Evolutionary conservation across 2,888 invertebrate species (phyloP), one percentile per base, ranked within the genome.

Genomic region (Zootermopsis nevadensis): DNA sequence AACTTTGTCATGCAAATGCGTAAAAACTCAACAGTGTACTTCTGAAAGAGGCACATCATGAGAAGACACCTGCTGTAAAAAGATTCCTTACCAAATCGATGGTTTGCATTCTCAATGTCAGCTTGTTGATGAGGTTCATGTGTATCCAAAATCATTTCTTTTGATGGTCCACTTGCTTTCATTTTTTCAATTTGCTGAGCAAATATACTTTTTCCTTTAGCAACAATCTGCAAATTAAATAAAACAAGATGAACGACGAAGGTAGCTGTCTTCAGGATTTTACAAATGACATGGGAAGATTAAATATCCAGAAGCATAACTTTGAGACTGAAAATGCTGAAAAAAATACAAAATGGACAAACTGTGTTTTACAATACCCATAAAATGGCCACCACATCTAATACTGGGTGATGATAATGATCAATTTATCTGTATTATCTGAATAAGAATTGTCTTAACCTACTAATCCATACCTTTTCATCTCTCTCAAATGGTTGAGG

Each of bases 401-500:
- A 38, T 48, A 48, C 48, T 48, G 19, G 48, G 48, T 19, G 19
- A 19, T 0, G 19, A 1, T 38, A 38, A 38, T 38, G 4, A 48
- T 4, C 3, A 48, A 48, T 48, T 48, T 15, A 48, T 48, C 19
- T 48, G 15, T 48, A 19, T 19, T n/a, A 48, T 19, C 48, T 48
- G 48, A 48, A 12, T 19, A 48, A 48, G 19, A 19, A 48, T 48
- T 48, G 12, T 15, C 19, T n/a, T 60, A 60, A n/a, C 33, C 19
- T 22, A 55, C 31, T 30, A 55, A 55, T 30, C 12, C n/a, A 77
- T 81, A 85, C 86, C 72, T 38, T 85, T 27, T 85, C 30, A 55
- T 87, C 85, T 15, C 86, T 83, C 24, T 80, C 30, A 85, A 89
- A 89, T 74, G 87, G 88, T 84, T 87, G 66, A 30, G 89, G 89